Percentiles rank a stretch among this genome's conserved stretches.
These are phyloP conservation scores for Dendroctonus ponderosae DNA, from an alignment of 1,140 invertebrate genomes.

Conservation along the genomic window DNA sequence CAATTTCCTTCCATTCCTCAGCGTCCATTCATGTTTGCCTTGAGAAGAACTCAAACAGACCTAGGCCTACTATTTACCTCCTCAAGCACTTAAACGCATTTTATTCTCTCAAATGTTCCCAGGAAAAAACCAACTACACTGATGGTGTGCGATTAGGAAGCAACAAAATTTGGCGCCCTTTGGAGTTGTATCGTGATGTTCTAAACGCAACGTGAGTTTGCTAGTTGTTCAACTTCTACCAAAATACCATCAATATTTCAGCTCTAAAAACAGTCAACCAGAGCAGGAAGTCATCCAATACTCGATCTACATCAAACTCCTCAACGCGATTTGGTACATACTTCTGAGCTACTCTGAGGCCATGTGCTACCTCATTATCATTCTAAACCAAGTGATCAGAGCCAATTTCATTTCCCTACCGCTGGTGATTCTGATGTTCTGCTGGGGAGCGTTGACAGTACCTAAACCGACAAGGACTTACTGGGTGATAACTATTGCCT, in stretches of 20 bases:
- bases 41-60: too few relatives aligned
- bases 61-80: too few relatives aligned
- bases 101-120: not conserved
- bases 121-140: slow-evolving; percentile 17
- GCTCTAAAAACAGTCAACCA: not conserved
- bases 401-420: slow-evolving; percentile 22
- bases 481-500: slow-evolving; percentile 22
- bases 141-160: slow-evolving; percentile 1
- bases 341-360: slow-evolving; percentile 15
- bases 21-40: too few relatives aligned
- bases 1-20: too few relatives aligned
- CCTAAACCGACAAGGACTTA: slow-evolving; percentile 26
- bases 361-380: slow-evolving; percentile 22
- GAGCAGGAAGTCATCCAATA: not conserved
- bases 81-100: not conserved
- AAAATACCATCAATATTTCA: not conserved
- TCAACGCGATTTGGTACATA: slow-evolving; percentile 9
- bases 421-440: slow-evolving; percentile 17
- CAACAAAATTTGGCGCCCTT: slow-evolving; percentile 13
- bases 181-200: not conserved
- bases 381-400: slow-evolving; percentile 10
- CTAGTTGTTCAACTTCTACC: not conserved
- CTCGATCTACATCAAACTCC: slow-evolving; percentile 23
- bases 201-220: slow-evolving; percentile 7
- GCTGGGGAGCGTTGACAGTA: slow-evolving; percentile 22